phyloP scores from a whole-genome alignment of 2,888 invertebrate genomes.

The Cosmia pyralina region DNA sequence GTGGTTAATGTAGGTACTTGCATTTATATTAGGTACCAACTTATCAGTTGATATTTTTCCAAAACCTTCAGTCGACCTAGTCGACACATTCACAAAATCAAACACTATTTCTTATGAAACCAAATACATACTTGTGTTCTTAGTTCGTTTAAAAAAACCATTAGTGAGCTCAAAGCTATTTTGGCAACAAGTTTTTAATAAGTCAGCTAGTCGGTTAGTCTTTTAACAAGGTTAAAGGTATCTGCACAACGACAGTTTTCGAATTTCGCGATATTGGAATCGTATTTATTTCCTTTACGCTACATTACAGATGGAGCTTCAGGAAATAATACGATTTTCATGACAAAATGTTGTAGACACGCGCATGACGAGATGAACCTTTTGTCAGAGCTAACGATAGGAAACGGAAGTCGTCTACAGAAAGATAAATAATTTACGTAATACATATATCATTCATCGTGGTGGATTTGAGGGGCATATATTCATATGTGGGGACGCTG shows the following conservation, averaged over 20 bases:
- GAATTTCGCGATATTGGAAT: conserved; percentile 17
- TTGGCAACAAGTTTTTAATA: conserved; percentile 10
- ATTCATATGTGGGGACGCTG: conserved; percentile 46
- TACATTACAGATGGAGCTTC: conserved; percentile 34
- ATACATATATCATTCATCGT: conserved; percentile 58
- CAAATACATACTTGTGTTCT: background rate
- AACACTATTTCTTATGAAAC: background rate
- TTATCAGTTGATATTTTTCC: background rate
- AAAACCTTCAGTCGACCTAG: background rate
- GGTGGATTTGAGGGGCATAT: conserved; percentile 53
- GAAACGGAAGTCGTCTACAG: conserved; percentile 65
- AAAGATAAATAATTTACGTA: conserved; percentile 65
- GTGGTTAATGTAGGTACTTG: conserved; percentile 5
- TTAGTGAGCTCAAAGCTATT: conserved; percentile 1
- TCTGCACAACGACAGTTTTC: conserved; percentile 9
- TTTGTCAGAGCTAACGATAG: conserved; percentile 60
- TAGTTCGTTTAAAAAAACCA: background rate
- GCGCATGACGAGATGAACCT: conserved; percentile 43
- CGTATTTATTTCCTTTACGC: conserved; percentile 33
- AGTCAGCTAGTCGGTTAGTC: background rate
- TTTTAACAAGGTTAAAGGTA: conserved; percentile 1
- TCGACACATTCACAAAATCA: background rate
- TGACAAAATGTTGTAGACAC: conserved; percentile 31
- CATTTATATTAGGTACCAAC: background rate
- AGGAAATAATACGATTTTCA: conserved; percentile 36